phyloP scores from a whole-genome alignment of 2,113 vertebrate species.

The Condylura cristata region DNA sequence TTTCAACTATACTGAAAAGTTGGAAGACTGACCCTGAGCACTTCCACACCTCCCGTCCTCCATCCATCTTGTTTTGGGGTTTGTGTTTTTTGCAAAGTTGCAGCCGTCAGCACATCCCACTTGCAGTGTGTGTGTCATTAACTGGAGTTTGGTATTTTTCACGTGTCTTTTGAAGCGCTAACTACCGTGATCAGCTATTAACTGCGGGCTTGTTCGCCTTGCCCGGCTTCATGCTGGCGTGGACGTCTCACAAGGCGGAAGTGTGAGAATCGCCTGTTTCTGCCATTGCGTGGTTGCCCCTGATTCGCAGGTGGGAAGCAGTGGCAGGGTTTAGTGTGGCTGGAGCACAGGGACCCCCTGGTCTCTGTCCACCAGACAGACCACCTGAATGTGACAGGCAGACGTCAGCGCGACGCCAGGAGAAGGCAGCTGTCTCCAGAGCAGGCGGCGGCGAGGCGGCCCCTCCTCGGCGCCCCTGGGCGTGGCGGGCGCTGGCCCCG shows the following conservation, averaged over 20 bases:
- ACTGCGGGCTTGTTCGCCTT: background rate
- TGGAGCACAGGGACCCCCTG: background rate
- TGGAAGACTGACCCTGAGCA: background rate
- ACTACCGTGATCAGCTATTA: background rate
- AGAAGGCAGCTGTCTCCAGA: accelerated
- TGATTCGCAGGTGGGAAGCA: background rate
- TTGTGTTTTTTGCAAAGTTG: background rate
- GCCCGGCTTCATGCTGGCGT: background rate
- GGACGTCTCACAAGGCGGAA: background rate
- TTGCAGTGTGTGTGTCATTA: background rate
- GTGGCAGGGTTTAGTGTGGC: background rate
- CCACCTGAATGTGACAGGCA: accelerated
- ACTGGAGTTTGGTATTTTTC: background rate
- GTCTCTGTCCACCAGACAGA: background rate
- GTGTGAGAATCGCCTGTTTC: background rate
- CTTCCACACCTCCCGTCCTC: background rate
- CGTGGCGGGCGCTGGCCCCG: too few species aligned
- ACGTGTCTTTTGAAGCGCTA: background rate
- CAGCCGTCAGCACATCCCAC: background rate
- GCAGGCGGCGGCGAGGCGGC: too few species aligned
- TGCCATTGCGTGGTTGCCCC: background rate
- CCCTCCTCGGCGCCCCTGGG: too few species aligned
- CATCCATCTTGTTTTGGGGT: background rate
- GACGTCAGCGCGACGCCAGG: background rate
- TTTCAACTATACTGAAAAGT: background rate